phyloP scores from a whole-genome alignment of 2,888 invertebrate species.

The Sarcophaga rosellei region DNA sequence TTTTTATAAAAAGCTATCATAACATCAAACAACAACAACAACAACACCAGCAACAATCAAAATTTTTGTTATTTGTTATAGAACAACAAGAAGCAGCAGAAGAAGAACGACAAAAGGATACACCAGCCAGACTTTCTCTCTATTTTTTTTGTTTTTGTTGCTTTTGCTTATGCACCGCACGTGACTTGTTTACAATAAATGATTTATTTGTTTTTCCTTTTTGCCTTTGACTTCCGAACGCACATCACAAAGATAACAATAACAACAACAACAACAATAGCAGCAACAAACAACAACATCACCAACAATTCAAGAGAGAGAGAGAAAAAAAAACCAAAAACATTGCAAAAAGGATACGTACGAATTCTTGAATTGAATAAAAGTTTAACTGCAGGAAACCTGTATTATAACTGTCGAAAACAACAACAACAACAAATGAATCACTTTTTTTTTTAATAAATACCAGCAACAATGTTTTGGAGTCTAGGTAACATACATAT shows the following conservation, averaged over 20 bases:
- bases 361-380: slow-evolving; percentile 18
- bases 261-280: not conserved
- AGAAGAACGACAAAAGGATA: not conserved
- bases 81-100: not conserved
- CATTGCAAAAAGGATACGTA: not conserved
- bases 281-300: not conserved
- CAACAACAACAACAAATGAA: not conserved
- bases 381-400: slow-evolving; percentile 45
- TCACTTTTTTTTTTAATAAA: not conserved
- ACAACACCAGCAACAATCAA: slow-evolving; percentile 73
- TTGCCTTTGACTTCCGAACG: slow-evolving; percentile 54
- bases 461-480: not conserved
- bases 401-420: slow-evolving; percentile 12
- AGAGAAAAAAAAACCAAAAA: slow-evolving; percentile 12
- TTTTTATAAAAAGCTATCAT: slow-evolving; percentile 46
- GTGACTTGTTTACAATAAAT: slow-evolving; percentile 78
- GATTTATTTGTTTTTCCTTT: slow-evolving; percentile 74
- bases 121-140: not conserved
- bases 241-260: slow-evolving; percentile 5
- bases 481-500: too few relatives aligned
- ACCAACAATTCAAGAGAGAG: not conserved
- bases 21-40: slow-evolving; percentile 65
- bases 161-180: slow-evolving; percentile 66
- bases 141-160: not conserved
- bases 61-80: slow-evolving; percentile 26